Evolutionary conservation across 2,888 invertebrate genomes (phyloP), one percentile per base, ranked within the genome.

Genomic region (Molorchus minor): DNA sequence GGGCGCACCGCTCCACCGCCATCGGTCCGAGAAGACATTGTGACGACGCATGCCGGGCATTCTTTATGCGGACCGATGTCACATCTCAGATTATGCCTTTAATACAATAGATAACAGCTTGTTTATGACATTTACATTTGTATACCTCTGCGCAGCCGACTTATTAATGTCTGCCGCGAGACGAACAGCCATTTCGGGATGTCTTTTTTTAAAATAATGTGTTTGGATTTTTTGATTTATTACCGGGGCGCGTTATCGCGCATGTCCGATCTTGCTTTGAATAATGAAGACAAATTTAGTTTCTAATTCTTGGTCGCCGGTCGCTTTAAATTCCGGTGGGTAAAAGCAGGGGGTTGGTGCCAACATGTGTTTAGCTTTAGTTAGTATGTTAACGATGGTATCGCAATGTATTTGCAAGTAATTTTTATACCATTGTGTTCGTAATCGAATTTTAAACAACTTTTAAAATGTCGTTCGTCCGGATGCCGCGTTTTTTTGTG

Each of bases 41-140:
- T 64, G 64, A 67, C 68, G 70, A 69, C 73, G 68, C 73, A 76
- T 76, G 73, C 76, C 75, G 73, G 63, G 70, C 76, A 76, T 77
- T 77, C 74, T 20, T 70, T 69, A 67, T 72, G 68, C 65, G 57
- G 68, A 61, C 70, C 64, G 77, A 75, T 77, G 76, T 75, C 76
- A 73, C 76, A 77, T 75, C 71, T 69, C 64, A 75, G 77, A 77
- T 77, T 76, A 75, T 73, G 71, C 60, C 53, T 75, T 74, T 76
- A 75, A 77, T 74, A 75, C 62, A 70, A 71, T 70, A 75, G 76
- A 77, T 79, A 78, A 78, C 77, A 72, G 69, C 76, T 75, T 77
- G 74, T 78, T 77, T 77, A 77, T 74, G 76, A 77, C 75, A 68
- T 75, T 77, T 78, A 77, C 75, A 72, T 71, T 72, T 70, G 68